Conservation (phyloP, 2,113 vertebrate species). For the Herpetotheres cachinnans region DNA sequence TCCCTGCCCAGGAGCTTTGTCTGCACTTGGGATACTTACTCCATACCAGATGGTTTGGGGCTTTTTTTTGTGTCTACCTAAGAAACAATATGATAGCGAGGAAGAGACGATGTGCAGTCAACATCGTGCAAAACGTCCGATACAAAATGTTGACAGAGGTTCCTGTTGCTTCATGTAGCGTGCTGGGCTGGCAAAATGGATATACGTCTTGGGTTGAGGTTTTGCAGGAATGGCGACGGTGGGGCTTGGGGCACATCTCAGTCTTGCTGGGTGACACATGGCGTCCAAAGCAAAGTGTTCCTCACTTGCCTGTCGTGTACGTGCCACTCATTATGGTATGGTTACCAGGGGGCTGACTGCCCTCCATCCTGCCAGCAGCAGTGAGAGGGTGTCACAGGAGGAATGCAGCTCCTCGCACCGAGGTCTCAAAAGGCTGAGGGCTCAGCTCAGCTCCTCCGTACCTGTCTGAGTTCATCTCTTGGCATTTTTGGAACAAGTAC, state of each 20-base stretch:
- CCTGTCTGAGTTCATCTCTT: not conserved
- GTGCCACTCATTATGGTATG: not conserved
- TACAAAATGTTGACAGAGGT: not conserved
- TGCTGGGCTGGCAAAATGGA: not conserved
- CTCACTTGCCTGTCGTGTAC: not conserved
- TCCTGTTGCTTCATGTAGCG: fast-evolving
- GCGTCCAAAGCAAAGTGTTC: not conserved
- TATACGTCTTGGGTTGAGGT: not conserved
- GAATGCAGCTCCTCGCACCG: not conserved
- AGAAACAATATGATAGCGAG: not conserved
- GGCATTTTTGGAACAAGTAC: not conserved
- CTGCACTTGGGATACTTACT: not conserved
- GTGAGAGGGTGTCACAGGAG: not conserved
- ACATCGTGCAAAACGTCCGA: fast-evolving
- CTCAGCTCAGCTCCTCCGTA: not conserved
- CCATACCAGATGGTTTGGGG: not conserved
- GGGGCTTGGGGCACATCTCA: not conserved
- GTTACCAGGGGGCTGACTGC: no score
- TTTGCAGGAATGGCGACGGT: not conserved
- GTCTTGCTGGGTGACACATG: not conserved
- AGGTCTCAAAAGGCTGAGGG: not conserved
- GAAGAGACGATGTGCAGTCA: not conserved
- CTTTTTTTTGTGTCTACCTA: not conserved
- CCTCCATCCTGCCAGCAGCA: not conserved
- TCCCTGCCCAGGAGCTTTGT: not conserved